Conservation (phyloP, 2,797 vertebrate species). For the Smutsia temminckii region DNA sequence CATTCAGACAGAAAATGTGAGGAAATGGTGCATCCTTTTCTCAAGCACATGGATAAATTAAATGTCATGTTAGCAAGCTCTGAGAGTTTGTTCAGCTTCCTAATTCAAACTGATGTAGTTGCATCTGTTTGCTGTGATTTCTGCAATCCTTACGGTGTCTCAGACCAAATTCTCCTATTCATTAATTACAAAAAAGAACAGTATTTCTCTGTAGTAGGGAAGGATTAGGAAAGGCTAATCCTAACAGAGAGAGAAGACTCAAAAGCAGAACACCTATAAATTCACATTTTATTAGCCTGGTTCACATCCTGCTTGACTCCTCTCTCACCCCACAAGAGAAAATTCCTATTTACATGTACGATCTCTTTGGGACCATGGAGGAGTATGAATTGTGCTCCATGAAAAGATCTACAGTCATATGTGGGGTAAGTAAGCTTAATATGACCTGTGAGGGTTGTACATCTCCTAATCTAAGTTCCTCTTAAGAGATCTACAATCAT, state of each 20-base stretch:
- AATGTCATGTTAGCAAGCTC: not conserved
- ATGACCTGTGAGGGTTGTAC: conserved; percentile 64
- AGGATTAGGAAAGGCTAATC: conserved; percentile 2
- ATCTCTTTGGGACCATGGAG: conserved; percentile 53
- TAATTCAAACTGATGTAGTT: not conserved
- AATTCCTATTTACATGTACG: conserved; percentile 68
- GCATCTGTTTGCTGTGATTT: not conserved
- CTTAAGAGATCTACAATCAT: conserved; percentile 30
- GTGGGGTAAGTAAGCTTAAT: conserved; percentile 56
- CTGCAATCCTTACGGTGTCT: not conserved
- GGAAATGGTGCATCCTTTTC: not conserved
- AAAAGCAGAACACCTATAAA: conserved; percentile 73
- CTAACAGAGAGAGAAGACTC: conserved; percentile 39
- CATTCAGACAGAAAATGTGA: not conserved
- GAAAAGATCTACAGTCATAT: conserved; percentile 54
- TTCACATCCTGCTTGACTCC: conserved; percentile 69
- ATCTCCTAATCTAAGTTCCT: conserved; percentile 60
- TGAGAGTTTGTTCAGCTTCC: not conserved
- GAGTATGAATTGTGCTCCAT: conserved; percentile 50
- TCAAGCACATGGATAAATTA: not conserved
- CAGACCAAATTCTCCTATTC: conserved; percentile 17
- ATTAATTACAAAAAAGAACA: conserved; percentile 17
- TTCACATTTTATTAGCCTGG: conserved; percentile 74
- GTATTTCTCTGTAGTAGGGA: not conserved
- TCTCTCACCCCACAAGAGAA: conserved; percentile 57